A percentile compares a stretch with the other conserved stretches of the same genome.
Conservation (phyloP, 2,113 vertebrate genomes). For the Solea solea region DNA sequence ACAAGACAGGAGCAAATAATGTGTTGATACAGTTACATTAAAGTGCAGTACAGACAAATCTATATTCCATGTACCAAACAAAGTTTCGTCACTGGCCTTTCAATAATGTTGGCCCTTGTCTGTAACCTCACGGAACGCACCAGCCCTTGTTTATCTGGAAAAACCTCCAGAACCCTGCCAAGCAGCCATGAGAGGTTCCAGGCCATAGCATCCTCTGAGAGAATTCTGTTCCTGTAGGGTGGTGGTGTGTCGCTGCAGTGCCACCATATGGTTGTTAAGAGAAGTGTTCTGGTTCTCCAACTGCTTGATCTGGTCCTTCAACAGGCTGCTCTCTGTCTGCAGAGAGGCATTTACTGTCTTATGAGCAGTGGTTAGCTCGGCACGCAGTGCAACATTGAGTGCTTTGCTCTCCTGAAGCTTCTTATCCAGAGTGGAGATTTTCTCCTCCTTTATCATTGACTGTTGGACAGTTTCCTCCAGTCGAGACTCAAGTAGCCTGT, state of each 20-base stretch:
- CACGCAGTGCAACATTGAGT: constrained; percentile 84
- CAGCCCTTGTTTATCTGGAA: no score
- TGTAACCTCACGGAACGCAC: no score
- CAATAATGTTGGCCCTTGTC: no score
- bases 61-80: no score
- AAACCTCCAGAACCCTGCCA: no score
- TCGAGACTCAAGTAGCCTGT: constrained; percentile 87
- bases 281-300: constrained; percentile 89
- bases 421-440: constrained; percentile 86
- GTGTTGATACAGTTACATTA: no score
- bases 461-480: constrained; percentile 89
- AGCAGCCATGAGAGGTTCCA: no score
- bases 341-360: constrained; percentile 80
- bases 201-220: no score
- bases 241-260: constrained; percentile 88
- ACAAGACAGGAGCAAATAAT: no score
- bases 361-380: constrained; percentile 81
- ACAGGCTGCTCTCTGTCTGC: constrained; percentile 88
- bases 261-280: constrained; percentile 89
- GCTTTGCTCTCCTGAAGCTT: constrained; percentile 86
- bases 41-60: no score
- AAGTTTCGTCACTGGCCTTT: no score
- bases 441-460: constrained; percentile 89
- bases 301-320: constrained; percentile 92
- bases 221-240: constrained; percentile 96